These are phyloP conservation scores for Phalacrocorax aristotelis DNA, from an alignment of 2,113 vertebrate genomes.

Conservation along the genomic window DNA sequence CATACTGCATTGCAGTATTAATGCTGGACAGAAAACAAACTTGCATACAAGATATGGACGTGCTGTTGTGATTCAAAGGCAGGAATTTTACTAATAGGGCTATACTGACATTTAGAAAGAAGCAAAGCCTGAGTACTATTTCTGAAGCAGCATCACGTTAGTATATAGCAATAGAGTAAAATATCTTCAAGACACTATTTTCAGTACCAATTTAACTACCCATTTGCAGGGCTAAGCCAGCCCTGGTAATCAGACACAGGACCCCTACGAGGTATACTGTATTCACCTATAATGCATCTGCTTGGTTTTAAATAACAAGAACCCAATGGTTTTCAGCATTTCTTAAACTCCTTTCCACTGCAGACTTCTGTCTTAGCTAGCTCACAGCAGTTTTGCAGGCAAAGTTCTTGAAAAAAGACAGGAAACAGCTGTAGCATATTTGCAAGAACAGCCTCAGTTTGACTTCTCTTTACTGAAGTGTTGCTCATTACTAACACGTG, in stretches of 20 bases:
- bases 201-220: not conserved
- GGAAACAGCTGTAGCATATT: not conserved
- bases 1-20: slow-evolving; percentile 33
- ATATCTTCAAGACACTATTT: not conserved
- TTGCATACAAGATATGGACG: not conserved
- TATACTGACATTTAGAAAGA: not conserved
- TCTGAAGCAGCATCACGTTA: not conserved
- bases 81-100: not conserved
- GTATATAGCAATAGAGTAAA: not conserved
- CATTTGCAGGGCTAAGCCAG: not conserved
- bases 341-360: not conserved
- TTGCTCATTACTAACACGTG: accelerated
- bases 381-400: not conserved
- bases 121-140: not conserved
- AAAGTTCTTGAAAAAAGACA: not conserved
- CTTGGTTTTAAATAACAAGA: not conserved
- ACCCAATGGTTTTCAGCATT: not conserved
- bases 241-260: not conserved
- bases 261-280: not conserved
- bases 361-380: not conserved
- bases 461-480: not conserved
- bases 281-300: not conserved
- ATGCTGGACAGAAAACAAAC: slow-evolving; percentile 34
- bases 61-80: not conserved
- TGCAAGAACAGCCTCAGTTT: not conserved